These are phyloP conservation scores for Carcharodon carcharias DNA, from an alignment of 2,797 vertebrate species.

Conservation along the genomic window DNA sequence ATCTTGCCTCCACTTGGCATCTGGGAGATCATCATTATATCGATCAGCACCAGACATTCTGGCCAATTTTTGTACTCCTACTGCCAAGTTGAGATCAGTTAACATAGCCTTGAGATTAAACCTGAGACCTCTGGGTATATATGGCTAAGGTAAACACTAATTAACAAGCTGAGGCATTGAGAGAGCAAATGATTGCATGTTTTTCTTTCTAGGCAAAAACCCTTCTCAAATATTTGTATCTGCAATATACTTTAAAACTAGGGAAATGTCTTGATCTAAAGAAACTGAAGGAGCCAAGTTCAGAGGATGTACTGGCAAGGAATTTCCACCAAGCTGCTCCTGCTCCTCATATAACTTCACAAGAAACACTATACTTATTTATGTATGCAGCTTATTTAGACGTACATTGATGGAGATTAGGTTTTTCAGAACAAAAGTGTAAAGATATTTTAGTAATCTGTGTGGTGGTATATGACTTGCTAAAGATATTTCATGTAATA, in stretches of 20 bases:
- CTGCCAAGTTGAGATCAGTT: background rate
- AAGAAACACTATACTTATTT: background rate
- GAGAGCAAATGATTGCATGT: background rate
- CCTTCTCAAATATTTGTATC: background rate
- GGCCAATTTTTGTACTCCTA: background rate
- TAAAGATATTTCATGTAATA: background rate
- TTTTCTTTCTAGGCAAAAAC: background rate
- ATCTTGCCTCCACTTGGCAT: background rate
- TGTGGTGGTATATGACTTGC: background rate
- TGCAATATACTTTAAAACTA: background rate
- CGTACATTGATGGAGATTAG: background rate
- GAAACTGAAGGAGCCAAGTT: background rate
- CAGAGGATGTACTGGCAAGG: background rate
- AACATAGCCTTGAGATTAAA: background rate
- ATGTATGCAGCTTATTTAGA: background rate
- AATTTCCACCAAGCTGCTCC: background rate
- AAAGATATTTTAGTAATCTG: background rate
- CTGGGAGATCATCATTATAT: background rate
- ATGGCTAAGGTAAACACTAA: background rate
- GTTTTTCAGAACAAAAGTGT: background rate
- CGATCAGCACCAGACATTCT: background rate
- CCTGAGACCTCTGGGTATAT: background rate
- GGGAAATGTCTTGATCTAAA: background rate
- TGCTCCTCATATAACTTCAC: background rate
- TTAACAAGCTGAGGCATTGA: background rate